Evolutionary conservation across 2,888 invertebrate species (phyloP).

Genomic region (Sphaerophoria taeniata): DNA sequence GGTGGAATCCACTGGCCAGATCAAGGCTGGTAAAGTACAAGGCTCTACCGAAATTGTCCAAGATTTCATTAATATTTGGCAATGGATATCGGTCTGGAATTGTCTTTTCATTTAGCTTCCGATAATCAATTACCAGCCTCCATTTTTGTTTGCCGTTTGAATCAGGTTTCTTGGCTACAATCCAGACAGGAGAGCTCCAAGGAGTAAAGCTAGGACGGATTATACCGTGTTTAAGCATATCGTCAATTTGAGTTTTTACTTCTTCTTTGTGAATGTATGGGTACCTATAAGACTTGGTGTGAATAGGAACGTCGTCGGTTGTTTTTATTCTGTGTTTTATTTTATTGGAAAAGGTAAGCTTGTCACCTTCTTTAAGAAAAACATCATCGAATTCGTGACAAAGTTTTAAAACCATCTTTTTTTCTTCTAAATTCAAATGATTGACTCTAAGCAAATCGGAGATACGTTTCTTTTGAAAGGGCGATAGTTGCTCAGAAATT

Average conservation of each 20-base stretch:
- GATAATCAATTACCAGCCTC: neutral
- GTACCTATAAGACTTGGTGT: constrained; percentile 26
- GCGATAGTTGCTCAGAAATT: constrained; percentile 3
- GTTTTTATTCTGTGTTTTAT: constrained; percentile 33
- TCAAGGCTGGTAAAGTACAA: neutral
- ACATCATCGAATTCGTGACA: constrained; percentile 31
- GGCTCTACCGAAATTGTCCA: neutral
- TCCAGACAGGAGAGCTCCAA: neutral
- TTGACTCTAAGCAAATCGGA: constrained; percentile 9
- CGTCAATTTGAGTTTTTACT: constrained; percentile 30
- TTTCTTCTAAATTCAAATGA: constrained; percentile 14
- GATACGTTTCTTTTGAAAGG: constrained; percentile 13
- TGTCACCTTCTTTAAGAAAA: constrained; percentile 24
- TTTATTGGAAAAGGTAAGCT: constrained; percentile 19
- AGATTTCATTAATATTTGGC: neutral
- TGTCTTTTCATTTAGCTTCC: neutral
- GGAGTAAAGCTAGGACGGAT: constrained; percentile 42
- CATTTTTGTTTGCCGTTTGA: neutral
- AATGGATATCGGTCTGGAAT: neutral
- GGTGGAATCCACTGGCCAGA: neutral
- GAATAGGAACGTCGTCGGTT: constrained; percentile 11
- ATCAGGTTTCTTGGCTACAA: neutral
- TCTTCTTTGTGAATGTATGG: constrained; percentile 38
- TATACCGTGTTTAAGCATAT: constrained; percentile 37
- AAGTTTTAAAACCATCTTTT: constrained; percentile 3